phyloP scores from a whole-genome alignment of 2,113 vertebrate genomes.

The Syngnathus typhle region DNA sequence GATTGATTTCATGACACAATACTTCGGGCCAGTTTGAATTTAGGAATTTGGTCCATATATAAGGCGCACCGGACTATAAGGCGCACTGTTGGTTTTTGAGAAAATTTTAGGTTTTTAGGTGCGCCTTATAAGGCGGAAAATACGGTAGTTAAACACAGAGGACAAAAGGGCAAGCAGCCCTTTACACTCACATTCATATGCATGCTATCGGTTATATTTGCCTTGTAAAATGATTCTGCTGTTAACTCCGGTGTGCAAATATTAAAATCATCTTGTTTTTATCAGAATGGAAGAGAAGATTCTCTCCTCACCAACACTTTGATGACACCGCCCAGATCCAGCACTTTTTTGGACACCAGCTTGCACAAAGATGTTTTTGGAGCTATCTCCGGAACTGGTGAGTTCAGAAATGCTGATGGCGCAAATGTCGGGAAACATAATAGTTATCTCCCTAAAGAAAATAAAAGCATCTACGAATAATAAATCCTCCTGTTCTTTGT shows the following conservation, averaged over 20 bases:
- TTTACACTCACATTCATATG: background rate
- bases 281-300: slow-evolving; percentile 84
- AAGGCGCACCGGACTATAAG: too few species aligned
- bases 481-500: background rate
- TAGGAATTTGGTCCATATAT: too few species aligned
- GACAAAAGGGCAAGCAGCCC: background rate
- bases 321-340: slow-evolving; percentile 85
- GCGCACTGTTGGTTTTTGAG: too few species aligned
- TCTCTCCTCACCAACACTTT: slow-evolving; percentile 68
- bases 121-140: too few species aligned
- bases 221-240: background rate
- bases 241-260: background rate
- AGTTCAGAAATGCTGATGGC: slow-evolving; percentile 18
- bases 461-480: background rate
- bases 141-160: background rate
- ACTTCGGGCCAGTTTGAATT: too few species aligned
- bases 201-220: background rate
- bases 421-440: background rate
- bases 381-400: slow-evolving; percentile 94
- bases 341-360: slow-evolving; percentile 79
- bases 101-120: too few species aligned
- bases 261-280: slow-evolving; percentile 8
- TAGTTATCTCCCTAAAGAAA: background rate
- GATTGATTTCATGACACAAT: too few species aligned
- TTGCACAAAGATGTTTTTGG: slow-evolving; percentile 94